Evolutionary conservation across 2,888 invertebrate genomes (phyloP), one percentile per base, ranked within the genome.

Genomic region (Oeneis ivallda): DNA sequence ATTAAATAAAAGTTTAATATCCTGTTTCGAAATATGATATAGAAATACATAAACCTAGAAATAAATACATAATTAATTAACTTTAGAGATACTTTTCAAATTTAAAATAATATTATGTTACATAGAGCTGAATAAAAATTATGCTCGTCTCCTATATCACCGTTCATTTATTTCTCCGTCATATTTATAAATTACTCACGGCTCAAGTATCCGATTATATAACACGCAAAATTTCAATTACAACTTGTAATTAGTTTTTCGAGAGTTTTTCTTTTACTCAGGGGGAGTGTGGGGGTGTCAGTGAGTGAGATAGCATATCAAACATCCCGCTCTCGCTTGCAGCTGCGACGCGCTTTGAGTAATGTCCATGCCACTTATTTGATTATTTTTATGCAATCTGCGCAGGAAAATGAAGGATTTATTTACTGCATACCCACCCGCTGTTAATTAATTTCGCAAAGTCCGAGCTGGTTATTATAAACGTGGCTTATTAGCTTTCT

Each of bases 181-280:
- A 89, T 89, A 91, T 92, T 91, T 90, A 89, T 91, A 90, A 88
- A 91, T 91, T 91, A 90, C 90, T 89, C 90, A 89, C 88, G 89
- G 89, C 89, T 89, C 92, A 92, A 92, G 91, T 92, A 92, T 92
- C 91, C 92, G 92, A 92, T 92, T 92, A 92, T 92, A 89, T 92
- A 92, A 92, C 92, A 92, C 92, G 92, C 92, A 92, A 92, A 92
- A 92, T 92, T 92, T 92, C 92, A 92, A 92, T 92, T 92, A 92
- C 92, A 92, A 92, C 85, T 92, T 92, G 92, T 92, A 92, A 92
- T 92, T 92, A 92, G 92, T 92, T 92, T 92, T 92, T 92, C 87
- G 92, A 90, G 92, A 92, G 92, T 92, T 92, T 92, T 92, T 92
- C 92, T 92, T 92, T 91, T 89, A 86, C 85, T 84, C 84, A 84